These are phyloP conservation scores for Aplysina aerophoba DNA, from an alignment of 37 sponge, comb jelly and placozoan species.

Conservation along the genomic window DNA sequence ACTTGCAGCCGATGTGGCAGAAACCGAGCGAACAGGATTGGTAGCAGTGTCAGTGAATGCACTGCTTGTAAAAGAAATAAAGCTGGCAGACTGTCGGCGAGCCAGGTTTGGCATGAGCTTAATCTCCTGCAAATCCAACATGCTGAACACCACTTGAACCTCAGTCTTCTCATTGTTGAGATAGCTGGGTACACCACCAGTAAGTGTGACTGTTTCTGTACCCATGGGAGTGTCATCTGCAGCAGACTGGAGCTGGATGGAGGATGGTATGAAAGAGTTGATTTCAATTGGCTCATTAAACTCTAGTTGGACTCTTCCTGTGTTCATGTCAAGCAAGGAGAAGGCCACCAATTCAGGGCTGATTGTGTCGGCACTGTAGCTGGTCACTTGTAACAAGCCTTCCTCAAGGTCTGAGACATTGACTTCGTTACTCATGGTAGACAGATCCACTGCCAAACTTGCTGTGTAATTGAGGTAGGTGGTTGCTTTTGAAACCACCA, in stretches of 20 bases:
- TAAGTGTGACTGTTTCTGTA: constrained; percentile 33
- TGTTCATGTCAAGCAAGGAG: constrained; percentile 61
- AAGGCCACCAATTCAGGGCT: constrained; percentile 51
- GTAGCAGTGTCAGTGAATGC: constrained; percentile 78
- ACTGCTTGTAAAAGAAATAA: constrained; percentile 48
- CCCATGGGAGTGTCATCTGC: neutral
- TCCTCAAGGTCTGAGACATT: constrained; percentile 26
- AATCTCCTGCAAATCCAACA: constrained; percentile 63
- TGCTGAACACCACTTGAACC: constrained; percentile 48
- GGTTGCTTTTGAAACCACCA: constrained; percentile 54
- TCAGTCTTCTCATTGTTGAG: constrained; percentile 33
- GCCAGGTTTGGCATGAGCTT: constrained; percentile 65
- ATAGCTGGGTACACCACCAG: constrained; percentile 62
- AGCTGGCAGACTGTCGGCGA: constrained; percentile 45
- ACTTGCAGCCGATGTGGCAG: constrained; percentile 9
- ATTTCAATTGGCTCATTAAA: constrained; percentile 81
- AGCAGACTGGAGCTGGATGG: constrained; percentile 34
- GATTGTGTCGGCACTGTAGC: constrained; percentile 46
- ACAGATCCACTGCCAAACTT: constrained; percentile 64
- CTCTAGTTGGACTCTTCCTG: constrained; percentile 50
- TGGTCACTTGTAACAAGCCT: constrained; percentile 49
- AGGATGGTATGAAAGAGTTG: constrained; percentile 37
- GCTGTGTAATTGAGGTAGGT: constrained; percentile 79
- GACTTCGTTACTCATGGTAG: constrained; percentile 31
- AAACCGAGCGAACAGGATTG: constrained; percentile 40